Base-by-base conservation (phyloP, 2,797 vertebrate genomes). In the Xyrichtys novacula region DNA sequence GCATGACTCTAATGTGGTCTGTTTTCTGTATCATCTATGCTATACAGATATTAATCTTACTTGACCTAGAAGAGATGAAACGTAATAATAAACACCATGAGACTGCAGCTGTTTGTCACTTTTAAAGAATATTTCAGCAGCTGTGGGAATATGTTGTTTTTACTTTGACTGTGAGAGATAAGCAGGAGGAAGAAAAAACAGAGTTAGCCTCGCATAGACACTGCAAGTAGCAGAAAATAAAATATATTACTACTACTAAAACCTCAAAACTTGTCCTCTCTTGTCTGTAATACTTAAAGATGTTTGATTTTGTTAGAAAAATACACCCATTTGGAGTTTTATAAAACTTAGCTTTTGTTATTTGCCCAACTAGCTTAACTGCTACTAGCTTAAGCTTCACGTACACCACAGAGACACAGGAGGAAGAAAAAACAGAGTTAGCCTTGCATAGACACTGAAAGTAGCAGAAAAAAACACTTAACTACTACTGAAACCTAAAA, bases 21-120 rank as follows among this genome's bases (percentile, higher is more conserved):
- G 47, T 63, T 62, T 54, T 43, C 28, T 53, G 40, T 17, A 32
- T 59, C 44, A 52, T 28, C 22, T 19, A 71, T 62, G 71, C 40
- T 31, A 39, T 31, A 23, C 19, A 40, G 12, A 36, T n/a, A 42
- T 78, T 9, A 53, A 42, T 65, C 50, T 12, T 46, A 38, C 26
- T 6, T 20, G 15, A 32, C 5, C 32, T 42, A 40, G 39, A 47
- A 23, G 48, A 74, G 25, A 73, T 58, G 56, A 62, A 71, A 54
- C 9, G 56, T 43, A 10, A 31, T 44, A 46, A 59, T 67, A 53
- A 55, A 60, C 40, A 54, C 50, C 32, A 50, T 7, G 17, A 28
- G 29, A 54, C 46, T 6, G 14, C 25, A 40, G 39, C 7, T 28
- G 48, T 46, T 8, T 54, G 32, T 22, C 38, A 22, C 36, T 32